These are phyloP conservation scores for Himalopsyche phryganea DNA, from an alignment of 1,140 invertebrate species.

Conservation along the genomic window DNA sequence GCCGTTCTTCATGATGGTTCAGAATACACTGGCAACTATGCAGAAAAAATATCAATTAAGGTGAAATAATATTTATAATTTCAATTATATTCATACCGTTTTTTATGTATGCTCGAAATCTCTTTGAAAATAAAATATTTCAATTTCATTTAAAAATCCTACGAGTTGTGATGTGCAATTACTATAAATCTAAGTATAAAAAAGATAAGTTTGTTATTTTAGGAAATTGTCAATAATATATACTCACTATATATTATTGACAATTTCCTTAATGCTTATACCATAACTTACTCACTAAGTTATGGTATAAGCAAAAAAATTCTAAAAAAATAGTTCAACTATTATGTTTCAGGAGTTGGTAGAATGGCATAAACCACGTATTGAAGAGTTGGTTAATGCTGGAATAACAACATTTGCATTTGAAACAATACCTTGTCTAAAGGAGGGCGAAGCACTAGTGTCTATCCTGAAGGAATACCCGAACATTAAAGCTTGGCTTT, in stretches of 20 bases:
- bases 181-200: no score
- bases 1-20: constrained; percentile 62
- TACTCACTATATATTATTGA: no score
- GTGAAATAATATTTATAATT: constrained; percentile 43
- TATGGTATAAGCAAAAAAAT: no score
- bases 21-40: constrained; percentile 64
- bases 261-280: no score
- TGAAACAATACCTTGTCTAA: constrained; percentile 63
- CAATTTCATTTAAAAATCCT: no score
- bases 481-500: constrained; percentile 54
- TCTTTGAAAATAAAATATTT: constrained; percentile 4
- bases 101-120: no score
- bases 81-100: no score
- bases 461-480: constrained; percentile 54
- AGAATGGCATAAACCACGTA: constrained; percentile 58
- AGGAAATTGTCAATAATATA: no score
- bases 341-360: constrained; percentile 42
- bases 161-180: no score
- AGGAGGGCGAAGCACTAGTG: constrained; percentile 57
- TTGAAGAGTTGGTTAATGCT: constrained; percentile 53
- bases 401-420: constrained; percentile 60
- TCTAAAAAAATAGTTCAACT: no score
- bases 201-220: not conserved
- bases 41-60: constrained; percentile 47
- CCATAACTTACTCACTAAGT: no score